phyloP scores from a whole-genome alignment of 2,888 invertebrate genomes.

The Drosophila mercatorum region DNA sequence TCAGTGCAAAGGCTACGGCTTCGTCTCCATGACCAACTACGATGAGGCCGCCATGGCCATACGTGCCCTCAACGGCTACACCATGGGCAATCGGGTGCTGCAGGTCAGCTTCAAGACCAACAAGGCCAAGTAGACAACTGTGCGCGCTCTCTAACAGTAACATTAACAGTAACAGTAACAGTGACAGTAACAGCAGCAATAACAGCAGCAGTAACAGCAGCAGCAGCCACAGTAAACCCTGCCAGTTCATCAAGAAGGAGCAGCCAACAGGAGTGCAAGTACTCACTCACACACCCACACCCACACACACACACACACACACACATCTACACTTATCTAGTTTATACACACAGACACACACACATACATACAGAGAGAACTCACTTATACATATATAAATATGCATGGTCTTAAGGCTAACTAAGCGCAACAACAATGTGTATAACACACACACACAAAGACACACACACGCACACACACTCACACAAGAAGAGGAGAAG shows the following conservation, averaged over 20 bases:
- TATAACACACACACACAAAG: conserved; percentile 43
- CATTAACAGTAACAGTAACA: not conserved
- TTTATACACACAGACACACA: conserved; percentile 39
- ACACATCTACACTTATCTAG: conserved; percentile 47
- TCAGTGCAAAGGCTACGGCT: conserved; percentile 99
- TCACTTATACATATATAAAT: conserved; percentile 72
- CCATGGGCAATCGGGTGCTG: conserved; percentile 96
- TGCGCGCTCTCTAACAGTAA: not conserved
- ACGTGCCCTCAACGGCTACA: conserved; percentile 97
- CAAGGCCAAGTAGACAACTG: conserved; percentile 87
- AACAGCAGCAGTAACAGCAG: not conserved
- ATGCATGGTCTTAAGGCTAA: conserved; percentile 71
- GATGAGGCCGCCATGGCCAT: conserved; percentile 98
- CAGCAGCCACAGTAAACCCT: conserved; percentile 10
- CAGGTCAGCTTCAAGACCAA: conserved; percentile 99
- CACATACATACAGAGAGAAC: conserved; percentile 20
- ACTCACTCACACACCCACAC: conserved; percentile 22
- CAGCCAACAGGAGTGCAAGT: conserved; percentile 15
- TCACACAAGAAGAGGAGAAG: not conserved
- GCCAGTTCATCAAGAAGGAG: conserved; percentile 8
- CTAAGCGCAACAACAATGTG: conserved; percentile 74
- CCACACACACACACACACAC: conserved; percentile 28
- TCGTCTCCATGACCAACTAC: conserved; percentile 99
- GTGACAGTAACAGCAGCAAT: not conserved
- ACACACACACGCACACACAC: conserved; percentile 30